A percentile compares a stretch with the other conserved stretches of the same genome.
phyloP scores from a whole-genome alignment of 2,888 invertebrate genomes.

The Arrhopalites spinosus region DNA sequence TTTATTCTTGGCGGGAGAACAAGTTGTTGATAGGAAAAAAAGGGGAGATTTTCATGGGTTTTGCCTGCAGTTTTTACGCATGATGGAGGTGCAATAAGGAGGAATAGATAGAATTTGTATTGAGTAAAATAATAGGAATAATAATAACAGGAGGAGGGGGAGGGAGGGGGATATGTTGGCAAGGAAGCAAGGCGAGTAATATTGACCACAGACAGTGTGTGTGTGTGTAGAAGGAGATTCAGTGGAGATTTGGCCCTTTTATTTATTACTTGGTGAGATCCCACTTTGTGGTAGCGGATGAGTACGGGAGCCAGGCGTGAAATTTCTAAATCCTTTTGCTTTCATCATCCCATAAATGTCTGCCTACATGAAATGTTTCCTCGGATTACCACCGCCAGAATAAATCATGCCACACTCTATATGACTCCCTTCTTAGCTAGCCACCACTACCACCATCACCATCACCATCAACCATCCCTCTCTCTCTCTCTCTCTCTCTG shows the following conservation, averaged over 20 bases:
- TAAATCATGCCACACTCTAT: constrained; percentile 42
- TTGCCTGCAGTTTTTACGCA: too few relatives aligned
- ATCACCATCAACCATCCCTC: background rate
- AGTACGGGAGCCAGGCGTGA: constrained; percentile 45
- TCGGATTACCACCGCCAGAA: constrained; percentile 46
- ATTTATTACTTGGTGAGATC: constrained; percentile 43
- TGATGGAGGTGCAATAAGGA: too few relatives aligned
- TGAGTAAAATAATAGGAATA: background rate
- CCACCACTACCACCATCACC: background rate
- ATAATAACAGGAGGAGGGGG: constrained; percentile 2
- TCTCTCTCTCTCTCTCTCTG: constrained; percentile 9
- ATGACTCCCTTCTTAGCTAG: constrained; percentile 14
- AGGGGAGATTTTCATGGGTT: too few relatives aligned
- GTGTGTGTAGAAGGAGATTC: background rate
- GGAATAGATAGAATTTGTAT: too few relatives aligned
- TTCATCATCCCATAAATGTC: constrained; percentile 55
- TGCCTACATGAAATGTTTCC: constrained; percentile 50
- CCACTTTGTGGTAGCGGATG: constrained; percentile 45
- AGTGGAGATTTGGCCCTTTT: constrained; percentile 40
- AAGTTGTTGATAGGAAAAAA: too few relatives aligned
- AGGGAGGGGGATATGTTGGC: constrained; percentile 35
- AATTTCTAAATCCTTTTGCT: constrained; percentile 48
- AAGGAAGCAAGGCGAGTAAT: constrained; percentile 34
- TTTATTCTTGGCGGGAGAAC: too few relatives aligned
- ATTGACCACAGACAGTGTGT: constrained; percentile 36